Percentiles rank a stretch among this genome's conserved stretches.
phyloP scores from a whole-genome alignment of 2,888 invertebrate genomes.

The Lasioglossum villosulum region DNA sequence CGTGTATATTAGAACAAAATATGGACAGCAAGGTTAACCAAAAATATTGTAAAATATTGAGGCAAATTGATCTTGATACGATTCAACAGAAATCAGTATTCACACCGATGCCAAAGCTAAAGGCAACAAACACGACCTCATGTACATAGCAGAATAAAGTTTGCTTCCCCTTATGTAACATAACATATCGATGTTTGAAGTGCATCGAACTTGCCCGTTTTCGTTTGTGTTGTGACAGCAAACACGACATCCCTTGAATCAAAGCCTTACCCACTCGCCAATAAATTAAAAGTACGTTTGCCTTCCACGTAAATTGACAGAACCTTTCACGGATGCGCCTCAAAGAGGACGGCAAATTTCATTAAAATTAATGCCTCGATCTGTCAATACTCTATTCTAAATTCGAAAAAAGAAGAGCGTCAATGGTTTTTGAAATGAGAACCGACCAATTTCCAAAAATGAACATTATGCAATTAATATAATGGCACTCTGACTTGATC shows the following conservation, averaged over 20 bases:
- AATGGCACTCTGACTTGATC: too few species aligned
- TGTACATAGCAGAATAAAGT: conserved; percentile 18
- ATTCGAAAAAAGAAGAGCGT: neutral
- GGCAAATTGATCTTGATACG: neutral
- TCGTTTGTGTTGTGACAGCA: conserved; percentile 19
- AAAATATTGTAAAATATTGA: neutral
- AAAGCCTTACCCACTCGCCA: conserved; percentile 18
- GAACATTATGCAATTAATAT: neutral
- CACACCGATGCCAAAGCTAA: neutral
- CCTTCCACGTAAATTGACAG: conserved; percentile 14
- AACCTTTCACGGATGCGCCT: neutral
- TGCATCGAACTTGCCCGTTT: conserved; percentile 32
- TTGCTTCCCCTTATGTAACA: conserved; percentile 20
- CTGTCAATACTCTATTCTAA: neutral
- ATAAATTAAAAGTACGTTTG: conserved; percentile 36
- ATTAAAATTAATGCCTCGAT: neutral
- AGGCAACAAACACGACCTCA: conserved; percentile 8
- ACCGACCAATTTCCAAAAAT: neutral
- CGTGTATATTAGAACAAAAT: neutral
- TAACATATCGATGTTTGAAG: conserved; percentile 24
- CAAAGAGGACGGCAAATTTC: neutral
- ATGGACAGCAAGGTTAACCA: neutral
- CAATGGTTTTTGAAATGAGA: neutral
- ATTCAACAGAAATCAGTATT: neutral
- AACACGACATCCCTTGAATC: conserved; percentile 14